Evolutionary conservation across 2,797 vertebrate species (phyloP), one percentile per base, ranked within the genome.

Genomic region (Anolis apletophallus): DNA sequence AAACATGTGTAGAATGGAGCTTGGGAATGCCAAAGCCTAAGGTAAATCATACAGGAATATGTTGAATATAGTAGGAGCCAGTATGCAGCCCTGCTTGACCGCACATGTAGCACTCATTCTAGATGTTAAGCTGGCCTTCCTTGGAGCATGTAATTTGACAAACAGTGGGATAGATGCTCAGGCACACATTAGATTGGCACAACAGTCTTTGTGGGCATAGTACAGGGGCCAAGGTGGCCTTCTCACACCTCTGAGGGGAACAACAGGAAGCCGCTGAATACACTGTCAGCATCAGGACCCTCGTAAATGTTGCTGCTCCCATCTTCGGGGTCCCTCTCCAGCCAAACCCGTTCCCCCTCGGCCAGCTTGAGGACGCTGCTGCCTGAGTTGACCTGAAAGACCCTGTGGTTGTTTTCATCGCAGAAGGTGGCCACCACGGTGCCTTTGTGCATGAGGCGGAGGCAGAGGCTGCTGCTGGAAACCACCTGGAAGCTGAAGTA

Each of bases 221-320:
- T 46, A 10, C 55, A 16, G 68, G 64, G 0, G 5, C 46, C 3
- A 34, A 21, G 59, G 26, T 7, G n/a, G 29, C 32, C 75, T n/a
- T 7, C 0, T 78, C 89, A 93, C 16, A 82, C 87, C 4, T 0
- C 23, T 0, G 17, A 90, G 0, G 96, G 94, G 91, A 96, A 97
- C 36, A 97, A 88, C 88, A 97, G 91, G 93, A 97, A 97, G 71
- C 97, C 97, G 0, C 95, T 97, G 94, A 97, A 97, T 61, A 97
- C 21, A 0, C 97, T 97, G 83, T 97, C 96, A 0, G 46, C 93
- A 2, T 97, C 96, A 0, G 85, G 0, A 1, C 93, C 88, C 0
- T 83, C 80, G 77, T 95, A 94, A 1, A 97, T 93, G 9, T 0
- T 75, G 75, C n/a, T 90, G 75, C 32, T 91, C 81, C 79, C 85